These are phyloP conservation scores for Mythimna vitellina DNA, from an alignment of 2,888 invertebrate genomes.

Conservation along the genomic window DNA sequence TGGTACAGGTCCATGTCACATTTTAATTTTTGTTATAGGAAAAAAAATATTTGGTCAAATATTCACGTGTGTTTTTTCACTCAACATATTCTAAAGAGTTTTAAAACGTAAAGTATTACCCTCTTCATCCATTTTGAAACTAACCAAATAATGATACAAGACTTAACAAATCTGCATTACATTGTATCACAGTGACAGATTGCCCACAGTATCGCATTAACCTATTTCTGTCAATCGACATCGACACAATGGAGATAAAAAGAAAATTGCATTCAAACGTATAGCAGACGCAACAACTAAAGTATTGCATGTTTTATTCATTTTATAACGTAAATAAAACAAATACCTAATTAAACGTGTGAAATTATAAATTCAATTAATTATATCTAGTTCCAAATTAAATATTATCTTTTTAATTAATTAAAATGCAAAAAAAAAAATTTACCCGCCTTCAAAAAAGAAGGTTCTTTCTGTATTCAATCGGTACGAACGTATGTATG, in stretches of 20 bases:
- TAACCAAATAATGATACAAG: not conserved
- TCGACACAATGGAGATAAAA: constrained; percentile 16
- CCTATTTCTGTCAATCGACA: constrained; percentile 33
- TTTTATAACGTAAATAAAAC: not conserved
- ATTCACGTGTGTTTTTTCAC: too few relatives aligned
- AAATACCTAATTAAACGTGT: not conserved
- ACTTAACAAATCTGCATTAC: not conserved
- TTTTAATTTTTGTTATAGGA: too few relatives aligned
- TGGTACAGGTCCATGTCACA: too few relatives aligned
- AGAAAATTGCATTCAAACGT: constrained; percentile 33
- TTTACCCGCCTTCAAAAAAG: too few relatives aligned
- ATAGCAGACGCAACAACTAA: not conserved
- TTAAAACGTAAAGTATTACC: too few relatives aligned
- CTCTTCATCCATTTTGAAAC: not conserved
- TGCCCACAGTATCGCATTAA: constrained; percentile 33
- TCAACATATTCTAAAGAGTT: too few relatives aligned
- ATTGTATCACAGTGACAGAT: constrained; percentile 29
- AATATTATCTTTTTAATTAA: too few relatives aligned
- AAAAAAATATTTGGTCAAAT: too few relatives aligned
- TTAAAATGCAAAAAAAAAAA: too few relatives aligned
- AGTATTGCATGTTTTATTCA: not conserved
- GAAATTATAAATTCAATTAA: not conserved
- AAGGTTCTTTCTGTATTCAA: too few relatives aligned
- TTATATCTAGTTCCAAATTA: too few relatives aligned
- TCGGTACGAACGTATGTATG: too few relatives aligned